Percentiles rank a stretch among this genome's conserved stretches.
Conservation (phyloP, 2,888 invertebrate species). For the Neria commutata region DNA sequence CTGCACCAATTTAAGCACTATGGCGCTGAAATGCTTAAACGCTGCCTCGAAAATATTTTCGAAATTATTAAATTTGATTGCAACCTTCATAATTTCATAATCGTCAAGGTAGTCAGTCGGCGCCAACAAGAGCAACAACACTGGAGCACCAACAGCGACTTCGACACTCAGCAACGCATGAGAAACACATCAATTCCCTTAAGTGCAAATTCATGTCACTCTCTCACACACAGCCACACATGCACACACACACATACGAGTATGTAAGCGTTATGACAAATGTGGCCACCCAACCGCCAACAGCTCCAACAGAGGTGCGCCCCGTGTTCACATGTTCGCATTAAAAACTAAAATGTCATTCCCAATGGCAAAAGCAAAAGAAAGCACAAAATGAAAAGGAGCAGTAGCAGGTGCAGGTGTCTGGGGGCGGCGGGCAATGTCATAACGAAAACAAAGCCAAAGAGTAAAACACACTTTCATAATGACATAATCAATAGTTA, state of each 20-base stretch:
- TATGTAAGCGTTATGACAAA: not conserved
- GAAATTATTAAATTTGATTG: too few relatives aligned
- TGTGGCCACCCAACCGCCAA: not conserved
- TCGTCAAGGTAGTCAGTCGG: too few relatives aligned
- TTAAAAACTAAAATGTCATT: conserved; percentile 3
- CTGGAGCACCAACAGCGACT: too few relatives aligned
- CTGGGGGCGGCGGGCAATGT: too few relatives aligned
- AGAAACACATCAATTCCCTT: conserved; percentile 15
- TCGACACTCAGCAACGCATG: conserved; percentile 1
- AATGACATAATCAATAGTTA: conserved; percentile 12
- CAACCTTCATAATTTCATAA: too few relatives aligned
- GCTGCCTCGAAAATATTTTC: too few relatives aligned
- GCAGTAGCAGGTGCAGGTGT: too few relatives aligned
- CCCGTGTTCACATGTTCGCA: not conserved
- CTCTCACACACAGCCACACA: not conserved
- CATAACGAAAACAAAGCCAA: not conserved
- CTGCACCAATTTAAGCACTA: too few relatives aligned
- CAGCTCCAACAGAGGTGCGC: not conserved
- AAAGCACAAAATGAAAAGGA: not conserved
- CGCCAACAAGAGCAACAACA: not conserved
- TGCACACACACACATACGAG: conserved; percentile 1
- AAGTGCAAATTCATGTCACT: conserved; percentile 22
- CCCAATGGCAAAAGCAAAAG: not conserved
- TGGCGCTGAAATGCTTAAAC: too few relatives aligned
- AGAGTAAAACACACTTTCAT: not conserved